These are phyloP conservation scores for Aselliscus stoliczkanus DNA, from an alignment of 2,797 vertebrate species.

Conservation along the genomic window DNA sequence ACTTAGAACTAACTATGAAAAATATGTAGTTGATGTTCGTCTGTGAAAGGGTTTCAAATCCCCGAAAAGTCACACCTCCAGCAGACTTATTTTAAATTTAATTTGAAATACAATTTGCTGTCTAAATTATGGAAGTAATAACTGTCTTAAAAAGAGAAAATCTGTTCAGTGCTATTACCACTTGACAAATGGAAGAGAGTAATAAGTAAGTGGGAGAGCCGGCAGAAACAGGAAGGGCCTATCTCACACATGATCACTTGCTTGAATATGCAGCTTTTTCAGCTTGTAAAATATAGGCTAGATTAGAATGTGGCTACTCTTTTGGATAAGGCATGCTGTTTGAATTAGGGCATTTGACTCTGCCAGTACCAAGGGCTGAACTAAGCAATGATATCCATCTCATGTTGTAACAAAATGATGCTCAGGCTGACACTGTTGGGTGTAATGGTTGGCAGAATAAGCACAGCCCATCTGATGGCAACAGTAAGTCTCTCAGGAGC, in stretches of 20 bases:
- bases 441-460: background rate
- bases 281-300: conserved; percentile 43
- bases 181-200: conserved; percentile 2
- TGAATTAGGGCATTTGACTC: conserved; percentile 30
- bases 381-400: conserved; percentile 10
- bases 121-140: conserved; percentile 37
- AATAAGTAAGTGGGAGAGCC: conserved; percentile 38
- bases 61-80: conserved; percentile 10
- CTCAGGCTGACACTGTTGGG: background rate
- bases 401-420: conserved; percentile 9
- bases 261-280: background rate
- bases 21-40: conserved; percentile 41
- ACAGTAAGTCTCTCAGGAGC: background rate
- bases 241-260: background rate
- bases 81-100: conserved; percentile 62
- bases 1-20: background rate
- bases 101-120: conserved; percentile 54
- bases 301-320: conserved; percentile 22
- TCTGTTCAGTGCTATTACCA: background rate
- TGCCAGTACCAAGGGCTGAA: background rate
- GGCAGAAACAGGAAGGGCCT: conserved; percentile 19
- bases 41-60: conserved; percentile 39
- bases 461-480: background rate
- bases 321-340: conserved; percentile 1
- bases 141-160: conserved; percentile 53